phyloP scores from a whole-genome alignment of 2,797 vertebrate species.

The Macropodus opercularis region DNA sequence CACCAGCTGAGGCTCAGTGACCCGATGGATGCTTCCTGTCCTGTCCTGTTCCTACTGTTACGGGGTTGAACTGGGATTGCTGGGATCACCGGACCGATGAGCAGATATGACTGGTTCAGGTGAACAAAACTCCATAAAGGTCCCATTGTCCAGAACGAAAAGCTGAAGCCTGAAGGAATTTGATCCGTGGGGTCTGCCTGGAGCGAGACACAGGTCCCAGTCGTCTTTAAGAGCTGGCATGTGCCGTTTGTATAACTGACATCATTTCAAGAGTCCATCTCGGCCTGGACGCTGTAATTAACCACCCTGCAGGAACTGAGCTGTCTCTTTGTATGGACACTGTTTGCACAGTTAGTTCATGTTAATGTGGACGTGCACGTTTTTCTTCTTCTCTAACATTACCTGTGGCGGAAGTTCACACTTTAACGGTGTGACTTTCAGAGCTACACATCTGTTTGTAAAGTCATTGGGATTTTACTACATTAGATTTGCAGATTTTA shows the following conservation, averaged over 20 bases:
- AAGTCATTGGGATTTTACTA: too few relatives aligned
- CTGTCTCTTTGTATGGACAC: too few relatives aligned
- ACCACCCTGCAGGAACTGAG: too few relatives aligned
- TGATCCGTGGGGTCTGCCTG: slow-evolving; percentile 51
- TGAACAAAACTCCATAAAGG: slow-evolving; percentile 64
- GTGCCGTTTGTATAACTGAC: background rate
- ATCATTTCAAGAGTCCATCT: background rate
- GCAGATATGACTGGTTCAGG: slow-evolving; percentile 64
- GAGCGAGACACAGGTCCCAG: background rate
- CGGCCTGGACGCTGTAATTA: background rate
- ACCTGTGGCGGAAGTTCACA: too few relatives aligned
- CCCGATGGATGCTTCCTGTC: background rate
- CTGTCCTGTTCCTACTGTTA: slow-evolving; percentile 2
- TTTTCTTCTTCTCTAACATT: too few relatives aligned
- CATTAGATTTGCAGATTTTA: too few relatives aligned
- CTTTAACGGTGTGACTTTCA: too few relatives aligned
- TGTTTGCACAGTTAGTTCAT: too few relatives aligned
- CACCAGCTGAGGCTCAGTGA: background rate
- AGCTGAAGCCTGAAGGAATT: slow-evolving; percentile 56
- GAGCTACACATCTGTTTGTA: too few relatives aligned
- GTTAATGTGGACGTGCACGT: too few relatives aligned
- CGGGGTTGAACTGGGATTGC: slow-evolving; percentile 10
- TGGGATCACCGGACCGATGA: slow-evolving; percentile 23
- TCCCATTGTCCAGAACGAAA: slow-evolving; percentile 63
- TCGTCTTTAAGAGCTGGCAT: background rate